Evolutionary conservation across 1,140 invertebrate species (phyloP).

Genomic region (Megalopta genalis): DNA sequence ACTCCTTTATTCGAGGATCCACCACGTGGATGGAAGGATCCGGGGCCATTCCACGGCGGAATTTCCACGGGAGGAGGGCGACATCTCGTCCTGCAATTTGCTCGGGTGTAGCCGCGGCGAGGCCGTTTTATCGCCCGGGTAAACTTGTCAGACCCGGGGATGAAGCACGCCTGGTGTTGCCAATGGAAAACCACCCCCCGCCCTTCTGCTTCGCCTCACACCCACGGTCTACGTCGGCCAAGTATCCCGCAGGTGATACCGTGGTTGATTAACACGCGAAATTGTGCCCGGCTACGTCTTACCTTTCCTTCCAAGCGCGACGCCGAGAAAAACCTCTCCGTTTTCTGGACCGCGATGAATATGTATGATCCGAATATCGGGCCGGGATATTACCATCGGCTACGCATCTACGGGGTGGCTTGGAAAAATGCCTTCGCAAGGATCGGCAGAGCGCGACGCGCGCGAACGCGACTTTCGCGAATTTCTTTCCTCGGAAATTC

Average conservation of each 20-base stretch:
- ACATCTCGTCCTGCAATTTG: constrained; percentile 60
- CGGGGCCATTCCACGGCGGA: constrained; percentile 50
- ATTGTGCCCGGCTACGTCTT: neutral
- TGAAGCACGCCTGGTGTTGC: constrained; percentile 51
- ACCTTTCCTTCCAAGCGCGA: neutral
- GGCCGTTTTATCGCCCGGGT: constrained; percentile 59
- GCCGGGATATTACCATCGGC: neutral
- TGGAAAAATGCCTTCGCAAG: too few species aligned
- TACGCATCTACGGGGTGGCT: neutral
- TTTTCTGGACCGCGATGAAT: constrained; percentile 5
- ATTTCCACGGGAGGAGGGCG: constrained; percentile 35
- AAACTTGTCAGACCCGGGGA: constrained; percentile 48
- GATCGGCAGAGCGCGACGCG: too few species aligned
- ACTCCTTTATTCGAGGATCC: constrained; percentile 60
- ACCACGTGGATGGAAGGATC: constrained; percentile 60
- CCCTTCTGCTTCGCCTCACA: neutral
- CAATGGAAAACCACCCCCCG: constrained; percentile 37
- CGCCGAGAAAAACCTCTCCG: neutral
- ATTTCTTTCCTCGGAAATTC: too few species aligned
- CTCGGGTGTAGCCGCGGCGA: constrained; percentile 38
- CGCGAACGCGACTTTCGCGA: too few species aligned
- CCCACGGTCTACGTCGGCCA: neutral
- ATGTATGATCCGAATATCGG: constrained; percentile 15
- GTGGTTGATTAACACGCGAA: constrained; percentile 56
- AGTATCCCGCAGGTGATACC: constrained; percentile 27